Evolutionary conservation across 2,113 vertebrate species (phyloP).

Genomic region (Maylandia zebra): DNA sequence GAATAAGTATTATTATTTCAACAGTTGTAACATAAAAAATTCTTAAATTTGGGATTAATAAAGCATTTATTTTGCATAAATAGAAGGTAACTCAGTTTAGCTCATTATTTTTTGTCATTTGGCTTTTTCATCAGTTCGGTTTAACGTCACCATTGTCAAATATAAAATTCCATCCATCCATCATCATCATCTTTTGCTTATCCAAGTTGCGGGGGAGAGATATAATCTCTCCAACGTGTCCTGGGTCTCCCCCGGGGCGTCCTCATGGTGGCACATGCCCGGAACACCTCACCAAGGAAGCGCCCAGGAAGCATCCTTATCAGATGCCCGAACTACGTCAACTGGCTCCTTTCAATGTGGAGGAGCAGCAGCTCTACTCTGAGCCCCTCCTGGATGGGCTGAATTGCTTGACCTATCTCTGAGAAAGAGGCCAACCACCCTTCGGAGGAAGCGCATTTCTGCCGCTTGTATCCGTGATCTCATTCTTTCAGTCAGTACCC

Average conservation of each 20-base stretch:
- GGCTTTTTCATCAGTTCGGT: neutral
- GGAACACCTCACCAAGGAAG: neutral
- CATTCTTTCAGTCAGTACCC: neutral
- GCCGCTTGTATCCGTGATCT: neutral
- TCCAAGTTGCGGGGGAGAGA: neutral
- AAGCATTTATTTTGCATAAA: neutral
- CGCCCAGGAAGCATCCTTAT: neutral
- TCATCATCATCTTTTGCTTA: neutral
- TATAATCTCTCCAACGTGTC: neutral
- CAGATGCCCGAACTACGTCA: neutral
- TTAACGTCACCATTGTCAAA: neutral
- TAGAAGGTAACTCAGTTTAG: neutral
- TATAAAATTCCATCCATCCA: neutral
- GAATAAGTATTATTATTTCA: neutral
- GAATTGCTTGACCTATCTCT: neutral
- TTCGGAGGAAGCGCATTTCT: neutral
- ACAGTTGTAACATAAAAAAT: neutral
- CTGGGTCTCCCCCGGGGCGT: accelerated
- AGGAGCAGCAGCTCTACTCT: neutral
- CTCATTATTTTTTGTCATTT: neutral
- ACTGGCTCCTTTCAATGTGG: neutral
- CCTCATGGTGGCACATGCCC: neutral
- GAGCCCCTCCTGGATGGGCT: neutral
- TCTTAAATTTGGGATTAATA: neutral
- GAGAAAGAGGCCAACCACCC: neutral